These are phyloP conservation scores for Teleogryllus oceanicus DNA, from an alignment of 2,888 invertebrate genomes.

Conservation along the genomic window DNA sequence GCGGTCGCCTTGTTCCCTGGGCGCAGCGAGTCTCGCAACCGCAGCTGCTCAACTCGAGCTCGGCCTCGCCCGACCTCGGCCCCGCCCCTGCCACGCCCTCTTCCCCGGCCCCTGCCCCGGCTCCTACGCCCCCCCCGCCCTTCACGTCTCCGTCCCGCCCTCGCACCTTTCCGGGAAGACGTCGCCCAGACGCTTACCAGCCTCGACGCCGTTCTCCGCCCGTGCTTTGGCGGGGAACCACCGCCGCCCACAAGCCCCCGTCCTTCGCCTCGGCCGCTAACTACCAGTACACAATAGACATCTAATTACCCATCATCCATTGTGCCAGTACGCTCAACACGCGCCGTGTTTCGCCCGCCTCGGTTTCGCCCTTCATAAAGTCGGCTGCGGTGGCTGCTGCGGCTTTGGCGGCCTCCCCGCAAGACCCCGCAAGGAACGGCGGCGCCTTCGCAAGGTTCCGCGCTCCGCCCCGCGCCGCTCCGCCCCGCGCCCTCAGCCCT, in stretches of 20 bases:
- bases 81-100: too few relatives aligned
- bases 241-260: neutral
- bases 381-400: neutral
- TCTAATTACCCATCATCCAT: neutral
- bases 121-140: neutral
- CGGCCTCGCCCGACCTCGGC: neutral
- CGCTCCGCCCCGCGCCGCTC: neutral
- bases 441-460: neutral
- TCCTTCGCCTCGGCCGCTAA: neutral
- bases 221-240: neutral
- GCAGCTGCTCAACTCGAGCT: conserved; percentile 4
- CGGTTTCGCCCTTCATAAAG: conserved; percentile 9
- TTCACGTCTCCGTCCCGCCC: neutral
- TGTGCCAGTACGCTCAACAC: neutral
- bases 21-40: neutral
- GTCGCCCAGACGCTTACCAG: neutral
- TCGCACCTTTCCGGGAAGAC: neutral
- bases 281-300: neutral
- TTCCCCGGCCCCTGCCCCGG: too few relatives aligned
- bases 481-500: neutral
- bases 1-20: neutral
- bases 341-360: conserved; percentile 18
- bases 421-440: neutral
- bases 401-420: neutral
- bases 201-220: neutral